These are phyloP conservation scores for Clepsis dumicolana DNA, from an alignment of 2,888 invertebrate genomes.

Conservation along the genomic window DNA sequence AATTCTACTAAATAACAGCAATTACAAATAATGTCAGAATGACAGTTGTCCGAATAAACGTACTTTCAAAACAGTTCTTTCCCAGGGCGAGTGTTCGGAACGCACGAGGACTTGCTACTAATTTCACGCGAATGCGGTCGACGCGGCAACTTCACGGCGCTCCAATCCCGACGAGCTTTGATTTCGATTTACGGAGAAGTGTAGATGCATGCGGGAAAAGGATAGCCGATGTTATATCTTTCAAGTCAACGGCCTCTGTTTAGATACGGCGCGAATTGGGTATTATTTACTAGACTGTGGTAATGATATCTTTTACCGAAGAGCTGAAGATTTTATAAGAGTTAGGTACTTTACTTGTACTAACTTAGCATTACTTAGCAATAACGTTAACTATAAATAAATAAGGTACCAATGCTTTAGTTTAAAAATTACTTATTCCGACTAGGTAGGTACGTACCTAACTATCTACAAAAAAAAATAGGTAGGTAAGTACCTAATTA, in stretches of 20 bases:
- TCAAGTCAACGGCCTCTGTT: slow-evolving; percentile 82
- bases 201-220: slow-evolving; percentile 68
- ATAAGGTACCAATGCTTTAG: no score
- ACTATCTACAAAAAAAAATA: no score
- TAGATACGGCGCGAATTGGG: slow-evolving; percentile 72
- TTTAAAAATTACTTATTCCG: no score
- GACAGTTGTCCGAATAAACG: slow-evolving; percentile 3
- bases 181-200: slow-evolving; percentile 86
- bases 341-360: neutral
- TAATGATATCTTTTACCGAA: neutral
- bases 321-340: neutral
- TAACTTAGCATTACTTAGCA: no score
- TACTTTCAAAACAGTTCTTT: slow-evolving; percentile 28
- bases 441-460: no score
- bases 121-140: slow-evolving; percentile 65
- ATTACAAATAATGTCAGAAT: neutral
- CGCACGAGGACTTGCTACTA: slow-evolving; percentile 59
- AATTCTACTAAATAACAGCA: neutral
- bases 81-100: slow-evolving; percentile 59
- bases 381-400: no score
- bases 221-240: slow-evolving; percentile 70
- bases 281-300: slow-evolving; percentile 68
- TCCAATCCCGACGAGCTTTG: slow-evolving; percentile 84
- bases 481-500: no score
- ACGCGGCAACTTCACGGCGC: slow-evolving; percentile 71